A percentile compares a stretch with the other conserved stretches of the same genome.
Evolutionary conservation across 2,797 vertebrate species (phyloP).

Genomic region (Cuniculus paca): DNA sequence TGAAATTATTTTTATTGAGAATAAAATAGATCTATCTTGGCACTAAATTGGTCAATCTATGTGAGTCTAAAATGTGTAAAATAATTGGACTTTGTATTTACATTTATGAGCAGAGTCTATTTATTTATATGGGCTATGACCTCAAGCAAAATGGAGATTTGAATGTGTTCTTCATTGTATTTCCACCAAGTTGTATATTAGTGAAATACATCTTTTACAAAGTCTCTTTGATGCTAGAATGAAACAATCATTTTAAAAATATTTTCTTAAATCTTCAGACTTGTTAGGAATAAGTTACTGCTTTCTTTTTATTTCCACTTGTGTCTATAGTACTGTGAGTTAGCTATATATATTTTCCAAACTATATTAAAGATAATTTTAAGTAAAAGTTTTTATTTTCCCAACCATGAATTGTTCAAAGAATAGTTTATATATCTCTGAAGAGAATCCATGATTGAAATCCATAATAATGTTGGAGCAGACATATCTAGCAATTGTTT

Average conservation of each 20-base stretch:
- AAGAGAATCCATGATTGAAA: not conserved
- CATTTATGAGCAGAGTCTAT: not conserved
- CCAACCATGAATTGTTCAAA: not conserved
- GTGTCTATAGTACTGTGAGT: not conserved
- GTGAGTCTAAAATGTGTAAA: slow-evolving; percentile 32
- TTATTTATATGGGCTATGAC: not conserved
- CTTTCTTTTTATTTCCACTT: not conserved
- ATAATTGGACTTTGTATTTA: slow-evolving; percentile 35
- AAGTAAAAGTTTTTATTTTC: not conserved
- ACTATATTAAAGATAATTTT: not conserved
- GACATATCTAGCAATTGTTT: not conserved
- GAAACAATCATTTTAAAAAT: not conserved
- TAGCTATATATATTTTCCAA: not conserved
- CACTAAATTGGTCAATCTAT: slow-evolving; percentile 26
- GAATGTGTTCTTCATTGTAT: not conserved
- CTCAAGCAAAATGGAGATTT: not conserved
- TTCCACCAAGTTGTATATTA: not conserved
- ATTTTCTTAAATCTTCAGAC: not conserved
- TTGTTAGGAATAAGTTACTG: not conserved
- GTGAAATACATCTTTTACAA: not conserved
- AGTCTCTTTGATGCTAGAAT: not conserved
- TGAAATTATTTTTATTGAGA: slow-evolving; percentile 31
- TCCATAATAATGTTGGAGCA: not conserved
- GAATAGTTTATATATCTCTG: not conserved
- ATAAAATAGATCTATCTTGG: not conserved